Evolutionary conservation across 37 sponge, comb jelly and placozoan species (phyloP), one percentile per base, ranked within the genome.

Genomic region (Trichoplax adhaerens): DNA sequence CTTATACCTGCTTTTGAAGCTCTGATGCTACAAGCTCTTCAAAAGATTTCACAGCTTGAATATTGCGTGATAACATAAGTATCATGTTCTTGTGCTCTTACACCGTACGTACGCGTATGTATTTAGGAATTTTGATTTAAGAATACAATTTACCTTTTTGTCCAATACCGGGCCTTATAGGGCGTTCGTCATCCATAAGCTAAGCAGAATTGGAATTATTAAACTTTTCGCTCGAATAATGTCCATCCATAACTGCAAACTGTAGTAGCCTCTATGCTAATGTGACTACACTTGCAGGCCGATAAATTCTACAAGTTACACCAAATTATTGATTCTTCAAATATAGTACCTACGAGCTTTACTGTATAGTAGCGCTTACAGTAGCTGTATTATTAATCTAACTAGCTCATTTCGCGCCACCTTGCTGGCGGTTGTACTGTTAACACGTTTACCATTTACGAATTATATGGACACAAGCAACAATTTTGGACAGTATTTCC

Each of bases 91-190:
- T 29, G 29, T 29, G 29, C 29, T 29, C 29, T 29, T 29, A 29
- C 29, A 29, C 29, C 29, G 29, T 29, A 29, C 29, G 29, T 29
- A 29, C 29, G 29, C 29, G 29, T 29, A 29, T 29, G 29, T 29
- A 29, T 29, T 29, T 29, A 29, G 29, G 29, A 29, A 29, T 29
- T 29, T 29, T 29, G 29, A 29, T 29, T 29, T 29, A 29, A 29
- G 29, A 29, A 29, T 29, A 29, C 29, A 29, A 29, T 29, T 29
- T 29, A 51, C 55, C n/a, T 48, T 3, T 47, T 57, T 75, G 63
- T 62, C 84, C 76, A 0, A 83, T 49, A 58, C 74, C 84, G 48
- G 84, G 84, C 49, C 56, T 54, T 54, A 83, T 78, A n/a, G 84
- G 84, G 57, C 80, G 56, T 12, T 79, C 84, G 5, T 79, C 79